Evolutionary conservation across 2,113 vertebrate genomes (phyloP), one percentile per base, ranked within the genome.

Genomic region (Patagioenas fasciata): DNA sequence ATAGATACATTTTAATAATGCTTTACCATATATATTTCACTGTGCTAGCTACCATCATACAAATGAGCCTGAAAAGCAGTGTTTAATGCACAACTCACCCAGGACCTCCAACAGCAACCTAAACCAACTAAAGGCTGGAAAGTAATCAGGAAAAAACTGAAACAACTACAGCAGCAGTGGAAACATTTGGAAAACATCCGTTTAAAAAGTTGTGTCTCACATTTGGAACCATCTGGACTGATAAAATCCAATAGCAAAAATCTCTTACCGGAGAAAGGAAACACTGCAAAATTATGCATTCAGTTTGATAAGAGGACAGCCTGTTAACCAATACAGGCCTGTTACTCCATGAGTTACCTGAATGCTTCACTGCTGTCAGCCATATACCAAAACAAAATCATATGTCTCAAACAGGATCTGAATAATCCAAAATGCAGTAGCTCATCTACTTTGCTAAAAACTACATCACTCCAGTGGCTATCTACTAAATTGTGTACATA

Each of bases 101-200:
- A 47, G 20, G 60, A 26, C 10, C 32, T 83, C 25, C 54, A 90
- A 34, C 10, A 75, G 8, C 36, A 71, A 21, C 21, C 26, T 66
- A 21, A 71, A 69, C 11, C 2, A 20, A 36, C 16, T 9, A 60
- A 70, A 58, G 13, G 16, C 21, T 48, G 47, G 13, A 65, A 71
- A 67, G 4, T 17, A 25, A 77, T 11, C 16, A 32, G 24, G 19
- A 21, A 50, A 50, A n/a, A 83, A 23, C 12, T 42, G 34, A 77
- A 86, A 54, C 29, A 31, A 20, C 31, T 42, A 19, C 19, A 93
- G 16, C 13, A 34, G 36, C 23, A 53, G 25, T 8, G 31, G 12
- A 69, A 80, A 56, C 31, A 31, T 28, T 42, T 77, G 44, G 44
- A 57, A 94, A 86, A 42, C 13, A 60, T 2, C 0, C 0, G 1